Base-by-base conservation (phyloP, 2,113 vertebrate species). In the Tachysurus fulvidraco region DNA sequence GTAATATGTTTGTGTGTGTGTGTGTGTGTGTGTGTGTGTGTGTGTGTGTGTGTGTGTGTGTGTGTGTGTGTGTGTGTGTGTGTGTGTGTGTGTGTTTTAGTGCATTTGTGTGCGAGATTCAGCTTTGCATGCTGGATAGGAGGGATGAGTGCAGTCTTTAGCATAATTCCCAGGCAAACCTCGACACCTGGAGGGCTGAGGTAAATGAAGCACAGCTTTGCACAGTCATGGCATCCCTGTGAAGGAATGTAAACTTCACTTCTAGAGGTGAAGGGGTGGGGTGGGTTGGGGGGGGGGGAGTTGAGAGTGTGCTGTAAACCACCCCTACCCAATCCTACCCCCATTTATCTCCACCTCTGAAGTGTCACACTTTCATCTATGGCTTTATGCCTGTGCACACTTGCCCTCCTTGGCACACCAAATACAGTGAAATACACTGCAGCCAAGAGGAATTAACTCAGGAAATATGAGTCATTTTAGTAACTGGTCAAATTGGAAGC, bases 161-260 rank as follows among this genome's bases (percentile, higher is more conserved):
- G 80, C 60, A 86, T 85, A 64, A 73, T 84, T 85, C 71, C 84
- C 57, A 80, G 73, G 28, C 62, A 67, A 86, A 89, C 41, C 83
- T 83, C 65, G 83, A 88, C 90, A 89, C 88, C 88, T 86, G 88
- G 50, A 86, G 60, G 83, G 85, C 83, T 86, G 52, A 50, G 74
- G 50, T 78, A 86, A 46, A 88, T 84, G 86, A 86, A 55, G 85
- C 82, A 88, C 8, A 77, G 54, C 85, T 73, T 59, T 80, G 64
- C 44, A 79, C 87, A 88, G 88, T 65, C 85, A 92, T 90, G 80
- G 90, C 80, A 50, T 87, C 88, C 54, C 46, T 76, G 54, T 78
- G 59, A 55, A 91, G 89, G 90, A 93, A 94, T 94, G 91, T 89
- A 90, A 93, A 92, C 90, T 86, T 85, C 65, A 89, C 78, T 85